Evolutionary conservation across 2,797 vertebrate species (phyloP).

Genomic region (Rallus crepitans): DNA sequence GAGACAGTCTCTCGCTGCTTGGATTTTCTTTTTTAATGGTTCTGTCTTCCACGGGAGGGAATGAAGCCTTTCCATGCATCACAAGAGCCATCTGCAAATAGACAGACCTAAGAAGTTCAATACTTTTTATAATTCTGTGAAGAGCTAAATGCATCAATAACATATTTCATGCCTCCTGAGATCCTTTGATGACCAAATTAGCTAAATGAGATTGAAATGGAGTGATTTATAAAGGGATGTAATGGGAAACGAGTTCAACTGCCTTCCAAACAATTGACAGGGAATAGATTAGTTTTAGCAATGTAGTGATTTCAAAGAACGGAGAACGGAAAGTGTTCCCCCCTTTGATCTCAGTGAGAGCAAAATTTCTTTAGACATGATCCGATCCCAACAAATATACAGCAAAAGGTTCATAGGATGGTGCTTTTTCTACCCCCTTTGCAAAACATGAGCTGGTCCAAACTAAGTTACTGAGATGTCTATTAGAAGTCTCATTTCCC

Average conservation of each 20-base stretch:
- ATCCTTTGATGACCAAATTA: conserved; percentile 56
- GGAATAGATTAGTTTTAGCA: conserved; percentile 23
- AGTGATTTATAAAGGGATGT: conserved; percentile 11
- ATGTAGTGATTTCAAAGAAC: background rate
- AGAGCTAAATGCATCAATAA: conserved; percentile 37
- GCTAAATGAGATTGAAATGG: conserved; percentile 37
- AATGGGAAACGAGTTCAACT: conserved; percentile 5
- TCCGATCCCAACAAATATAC: background rate
- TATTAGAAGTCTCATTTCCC: background rate
- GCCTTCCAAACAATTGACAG: conserved; percentile 19
- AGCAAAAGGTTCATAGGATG: background rate
- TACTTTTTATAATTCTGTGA: conserved; percentile 1
- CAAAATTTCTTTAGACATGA: background rate
- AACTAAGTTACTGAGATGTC: background rate
- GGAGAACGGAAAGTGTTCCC: background rate
- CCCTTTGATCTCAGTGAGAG: conserved; percentile 14
- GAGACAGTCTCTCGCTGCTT: background rate
- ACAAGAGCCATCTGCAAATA: conserved; percentile 21
- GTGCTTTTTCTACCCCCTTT: background rate
- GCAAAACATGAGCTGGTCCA: background rate
- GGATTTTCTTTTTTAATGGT: background rate
- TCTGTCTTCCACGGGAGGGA: background rate
- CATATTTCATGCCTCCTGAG: conserved; percentile 21
- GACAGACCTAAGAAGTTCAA: background rate
- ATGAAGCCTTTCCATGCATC: background rate